These are phyloP conservation scores for Colaptes auratus DNA, from an alignment of 2,113 vertebrate species.

Conservation along the genomic window DNA sequence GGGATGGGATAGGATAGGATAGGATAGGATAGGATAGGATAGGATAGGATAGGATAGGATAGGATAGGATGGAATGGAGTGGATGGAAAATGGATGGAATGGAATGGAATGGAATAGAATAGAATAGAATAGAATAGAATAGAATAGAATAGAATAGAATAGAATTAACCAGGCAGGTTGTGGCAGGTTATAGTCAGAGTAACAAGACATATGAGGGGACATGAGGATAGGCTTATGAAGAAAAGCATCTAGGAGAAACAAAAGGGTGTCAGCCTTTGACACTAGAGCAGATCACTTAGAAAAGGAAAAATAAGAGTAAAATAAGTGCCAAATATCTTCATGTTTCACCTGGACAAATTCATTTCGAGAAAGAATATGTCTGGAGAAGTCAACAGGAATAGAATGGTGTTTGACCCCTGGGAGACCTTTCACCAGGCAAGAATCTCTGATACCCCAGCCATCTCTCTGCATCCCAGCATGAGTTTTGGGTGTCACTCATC, in stretches of 20 bases:
- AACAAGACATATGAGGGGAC: neutral
- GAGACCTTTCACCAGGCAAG: neutral
- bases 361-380: neutral
- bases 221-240: neutral
- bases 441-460: neutral
- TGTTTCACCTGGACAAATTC: neutral
- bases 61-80: too few species aligned
- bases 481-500: neutral
- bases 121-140: too few species aligned
- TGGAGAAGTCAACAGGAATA: neutral
- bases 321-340: neutral
- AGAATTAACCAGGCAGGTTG: too few species aligned
- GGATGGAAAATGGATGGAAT: too few species aligned
- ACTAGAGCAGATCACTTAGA: neutral
- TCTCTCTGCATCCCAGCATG: neutral
- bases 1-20: too few species aligned
- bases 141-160: too few species aligned
- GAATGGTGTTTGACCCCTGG: neutral
- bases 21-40: too few species aligned
- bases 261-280: neutral
- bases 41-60: too few species aligned
- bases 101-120: too few species aligned
- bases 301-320: neutral
- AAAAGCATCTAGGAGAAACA: neutral
- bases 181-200: neutral